These are phyloP conservation scores for Brachyhypopomus occidentalis DNA, from an alignment of 2,113 vertebrate species.

Conservation along the genomic window DNA sequence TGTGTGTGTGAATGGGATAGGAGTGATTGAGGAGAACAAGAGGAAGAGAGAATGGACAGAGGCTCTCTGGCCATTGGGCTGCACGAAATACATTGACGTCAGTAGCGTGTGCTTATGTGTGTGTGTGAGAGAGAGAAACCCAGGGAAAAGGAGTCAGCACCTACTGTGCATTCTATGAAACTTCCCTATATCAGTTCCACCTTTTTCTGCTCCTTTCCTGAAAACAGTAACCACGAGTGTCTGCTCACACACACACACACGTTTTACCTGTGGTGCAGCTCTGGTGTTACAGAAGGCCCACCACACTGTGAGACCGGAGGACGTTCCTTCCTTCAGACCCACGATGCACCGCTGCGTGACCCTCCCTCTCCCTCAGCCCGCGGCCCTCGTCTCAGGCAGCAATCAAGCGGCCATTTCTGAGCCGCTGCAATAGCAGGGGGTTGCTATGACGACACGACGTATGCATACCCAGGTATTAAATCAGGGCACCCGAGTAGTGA, in stretches of 20 bases:
- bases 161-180: neutral
- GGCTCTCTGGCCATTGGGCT: neutral
- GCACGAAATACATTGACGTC: neutral
- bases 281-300: too few species aligned
- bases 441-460: slow-evolving; percentile 32
- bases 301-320: too few species aligned
- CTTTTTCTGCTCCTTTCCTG: neutral
- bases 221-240: neutral
- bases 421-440: slow-evolving; percentile 5
- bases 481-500: slow-evolving; percentile 1
- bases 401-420: neutral
- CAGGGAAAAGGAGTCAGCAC: neutral
- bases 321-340: neutral
- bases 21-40: neutral
- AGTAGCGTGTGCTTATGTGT: neutral
- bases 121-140: too few species aligned
- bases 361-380: too few species aligned
- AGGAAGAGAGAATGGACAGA: neutral
- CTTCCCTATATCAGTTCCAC: neutral
- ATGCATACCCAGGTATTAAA: slow-evolving; percentile 14
- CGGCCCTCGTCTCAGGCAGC: too few species aligned
- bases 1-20: neutral
- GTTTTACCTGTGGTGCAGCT: too few species aligned
- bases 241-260: neutral
- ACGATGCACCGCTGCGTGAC: too few species aligned